Evolutionary conservation across 2,888 invertebrate genomes (phyloP).

Genomic region (Synergus laeviventris): DNA sequence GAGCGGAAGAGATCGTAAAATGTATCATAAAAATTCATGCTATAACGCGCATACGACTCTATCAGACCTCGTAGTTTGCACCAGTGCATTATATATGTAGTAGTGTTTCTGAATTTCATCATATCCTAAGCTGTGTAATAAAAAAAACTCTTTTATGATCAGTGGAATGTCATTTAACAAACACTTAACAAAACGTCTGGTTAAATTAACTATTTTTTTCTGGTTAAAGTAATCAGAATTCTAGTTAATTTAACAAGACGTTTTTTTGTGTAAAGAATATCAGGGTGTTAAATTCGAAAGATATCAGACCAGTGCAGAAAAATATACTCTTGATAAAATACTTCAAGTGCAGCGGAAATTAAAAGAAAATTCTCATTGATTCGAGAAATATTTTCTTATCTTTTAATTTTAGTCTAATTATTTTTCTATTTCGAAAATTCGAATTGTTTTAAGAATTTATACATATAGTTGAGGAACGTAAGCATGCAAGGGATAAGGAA

Average conservation of each 20-base stretch:
- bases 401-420: background rate
- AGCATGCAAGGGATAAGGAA: background rate
- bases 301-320: background rate
- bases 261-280: too few species aligned
- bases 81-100: constrained; percentile 24
- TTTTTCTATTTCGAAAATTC: background rate
- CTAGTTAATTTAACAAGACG: too few species aligned
- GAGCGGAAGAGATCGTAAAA: constrained; percentile 29
- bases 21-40: constrained; percentile 36
- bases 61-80: constrained; percentile 5
- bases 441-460: background rate
- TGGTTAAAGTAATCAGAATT: too few species aligned
- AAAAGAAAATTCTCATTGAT: background rate
- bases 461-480: background rate
- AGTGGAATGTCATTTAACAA: constrained; percentile 11
- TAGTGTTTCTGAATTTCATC: constrained; percentile 29
- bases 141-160: constrained; percentile 20
- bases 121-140: constrained; percentile 14
- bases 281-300: background rate
- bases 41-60: constrained; percentile 34
- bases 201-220: too few species aligned
- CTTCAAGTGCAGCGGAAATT: too few species aligned
- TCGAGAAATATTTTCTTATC: background rate
- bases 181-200: too few species aligned
- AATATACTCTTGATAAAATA: background rate